These are phyloP conservation scores for Cardiocondyla obscurior DNA, from an alignment of 1,140 invertebrate genomes.

Conservation along the genomic window DNA sequence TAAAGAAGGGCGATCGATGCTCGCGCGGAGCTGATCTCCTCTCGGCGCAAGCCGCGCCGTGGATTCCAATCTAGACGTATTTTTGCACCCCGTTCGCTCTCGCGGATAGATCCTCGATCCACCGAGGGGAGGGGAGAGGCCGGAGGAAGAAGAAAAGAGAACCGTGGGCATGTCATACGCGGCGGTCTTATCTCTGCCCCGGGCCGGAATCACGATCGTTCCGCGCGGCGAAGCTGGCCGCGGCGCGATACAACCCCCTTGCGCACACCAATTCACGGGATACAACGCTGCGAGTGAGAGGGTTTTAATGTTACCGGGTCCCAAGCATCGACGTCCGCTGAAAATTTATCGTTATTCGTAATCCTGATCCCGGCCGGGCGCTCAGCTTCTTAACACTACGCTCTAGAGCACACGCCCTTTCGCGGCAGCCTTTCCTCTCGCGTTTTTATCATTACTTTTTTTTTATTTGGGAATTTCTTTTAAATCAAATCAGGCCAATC, in stretches of 20 bases:
- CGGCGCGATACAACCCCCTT: constrained; percentile 69
- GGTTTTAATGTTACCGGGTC: constrained; percentile 81
- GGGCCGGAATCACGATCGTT: constrained; percentile 81
- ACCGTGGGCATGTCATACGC: constrained; percentile 80
- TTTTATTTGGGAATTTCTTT: no score
- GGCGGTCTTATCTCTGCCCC: constrained; percentile 77
- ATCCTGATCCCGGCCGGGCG: constrained; percentile 66
- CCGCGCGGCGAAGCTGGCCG: constrained; percentile 73
- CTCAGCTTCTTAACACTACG: constrained; percentile 63
- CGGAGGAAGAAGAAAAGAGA: constrained; percentile 28
- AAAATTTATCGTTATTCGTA: constrained; percentile 82
- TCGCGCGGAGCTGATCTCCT: constrained; percentile 59
- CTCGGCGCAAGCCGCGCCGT: constrained; percentile 56
- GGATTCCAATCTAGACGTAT: constrained; percentile 64
- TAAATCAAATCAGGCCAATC: no score
- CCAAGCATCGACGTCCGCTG: constrained; percentile 57
- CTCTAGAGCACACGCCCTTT: neutral
- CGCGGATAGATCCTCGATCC: neutral
- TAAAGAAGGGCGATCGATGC: constrained; percentile 83
- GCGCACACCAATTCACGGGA: constrained; percentile 73
- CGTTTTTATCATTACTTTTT: neutral
- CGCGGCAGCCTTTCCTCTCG: neutral
- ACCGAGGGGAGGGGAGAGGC: neutral
- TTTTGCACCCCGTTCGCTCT: constrained; percentile 31
- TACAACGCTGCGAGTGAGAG: constrained; percentile 80